Percentiles rank a stretch among this genome's conserved stretches.
These are phyloP conservation scores for Xylota segnis DNA, from an alignment of 2,888 invertebrate species.

Conservation along the genomic window DNA sequence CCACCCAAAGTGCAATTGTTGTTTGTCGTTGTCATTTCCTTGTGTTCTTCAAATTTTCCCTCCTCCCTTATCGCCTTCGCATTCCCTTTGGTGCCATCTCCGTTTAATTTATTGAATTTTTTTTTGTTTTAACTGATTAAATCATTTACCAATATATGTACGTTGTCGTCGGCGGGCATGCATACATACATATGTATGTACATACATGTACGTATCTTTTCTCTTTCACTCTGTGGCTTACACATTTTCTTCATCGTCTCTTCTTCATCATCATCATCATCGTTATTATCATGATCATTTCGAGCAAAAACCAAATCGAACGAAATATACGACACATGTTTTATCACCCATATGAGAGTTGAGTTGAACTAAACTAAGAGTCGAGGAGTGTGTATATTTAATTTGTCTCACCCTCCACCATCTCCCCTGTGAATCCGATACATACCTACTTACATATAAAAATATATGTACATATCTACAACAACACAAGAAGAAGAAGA, in stretches of 20 bases:
- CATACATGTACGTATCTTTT: slow-evolving; percentile 8
- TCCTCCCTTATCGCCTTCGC: not conserved
- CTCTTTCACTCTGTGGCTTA: slow-evolving; percentile 24
- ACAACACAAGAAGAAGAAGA: slow-evolving; percentile 37
- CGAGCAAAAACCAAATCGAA: slow-evolving; percentile 56
- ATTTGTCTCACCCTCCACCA: slow-evolving; percentile 50
- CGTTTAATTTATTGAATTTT: slow-evolving; percentile 53
- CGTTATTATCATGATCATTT: slow-evolving; percentile 45
- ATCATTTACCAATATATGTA: slow-evolving; percentile 67
- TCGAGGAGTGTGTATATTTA: slow-evolving; percentile 56
- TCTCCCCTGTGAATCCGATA: slow-evolving; percentile 40
- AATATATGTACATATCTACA: slow-evolving; percentile 43
- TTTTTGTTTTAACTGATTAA: slow-evolving; percentile 67
- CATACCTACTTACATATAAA: slow-evolving; percentile 12
- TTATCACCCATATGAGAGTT: slow-evolving; percentile 54
- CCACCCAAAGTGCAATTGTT: slow-evolving; percentile 61
- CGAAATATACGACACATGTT: slow-evolving; percentile 63
- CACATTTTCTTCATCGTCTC: slow-evolving; percentile 32
- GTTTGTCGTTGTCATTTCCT: slow-evolving; percentile 17
- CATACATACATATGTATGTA: not conserved
- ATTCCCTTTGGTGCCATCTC: not conserved
- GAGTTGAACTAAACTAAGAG: slow-evolving; percentile 34
- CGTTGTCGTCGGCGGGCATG: slow-evolving; percentile 8
- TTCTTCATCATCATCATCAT: slow-evolving; percentile 41
- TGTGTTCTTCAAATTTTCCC: slow-evolving; percentile 12